Percentiles rank a stretch among this genome's conserved stretches.
phyloP scores from a whole-genome alignment of 2,113 vertebrate genomes.

The Meriones unguiculatus region DNA sequence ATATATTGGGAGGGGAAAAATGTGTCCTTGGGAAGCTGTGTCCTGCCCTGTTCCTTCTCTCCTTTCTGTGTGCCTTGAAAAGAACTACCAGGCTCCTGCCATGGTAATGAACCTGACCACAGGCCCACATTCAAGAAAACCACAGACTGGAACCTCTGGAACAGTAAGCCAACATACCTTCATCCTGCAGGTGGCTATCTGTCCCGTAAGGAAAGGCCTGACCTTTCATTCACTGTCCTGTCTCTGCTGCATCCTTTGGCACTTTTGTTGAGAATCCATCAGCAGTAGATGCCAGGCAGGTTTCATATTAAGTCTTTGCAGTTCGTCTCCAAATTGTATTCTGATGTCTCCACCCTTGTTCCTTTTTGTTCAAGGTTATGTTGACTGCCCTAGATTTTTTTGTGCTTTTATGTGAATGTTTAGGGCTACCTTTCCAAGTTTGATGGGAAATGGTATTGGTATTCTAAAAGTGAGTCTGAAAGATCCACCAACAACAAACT shows the following conservation, averaged over 20 bases:
- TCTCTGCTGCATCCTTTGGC: not conserved
- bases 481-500: slow-evolving; percentile 24
- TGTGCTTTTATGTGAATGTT: not conserved
- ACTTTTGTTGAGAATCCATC: not conserved
- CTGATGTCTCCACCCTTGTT: not conserved
- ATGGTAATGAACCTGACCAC: not conserved
- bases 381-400: not conserved
- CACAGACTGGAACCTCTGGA: not conserved
- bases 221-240: not conserved
- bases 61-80: not conserved
- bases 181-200: no score
- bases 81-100: not conserved
- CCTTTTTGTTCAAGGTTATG: not conserved
- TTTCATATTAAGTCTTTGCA: not conserved
- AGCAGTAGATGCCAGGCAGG: not conserved
- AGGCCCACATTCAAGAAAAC: not conserved
- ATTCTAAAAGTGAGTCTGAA: not conserved
- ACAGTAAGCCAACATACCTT: not conserved
- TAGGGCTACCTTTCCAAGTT: not conserved
- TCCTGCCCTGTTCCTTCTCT: not conserved
- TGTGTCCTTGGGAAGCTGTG: not conserved
- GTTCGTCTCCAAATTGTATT: not conserved
- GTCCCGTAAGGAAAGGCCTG: not conserved
- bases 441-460: not conserved
- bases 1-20: not conserved